These are phyloP conservation scores for Momotus momota DNA, from an alignment of 2,797 vertebrate species.

Conservation along the genomic window DNA sequence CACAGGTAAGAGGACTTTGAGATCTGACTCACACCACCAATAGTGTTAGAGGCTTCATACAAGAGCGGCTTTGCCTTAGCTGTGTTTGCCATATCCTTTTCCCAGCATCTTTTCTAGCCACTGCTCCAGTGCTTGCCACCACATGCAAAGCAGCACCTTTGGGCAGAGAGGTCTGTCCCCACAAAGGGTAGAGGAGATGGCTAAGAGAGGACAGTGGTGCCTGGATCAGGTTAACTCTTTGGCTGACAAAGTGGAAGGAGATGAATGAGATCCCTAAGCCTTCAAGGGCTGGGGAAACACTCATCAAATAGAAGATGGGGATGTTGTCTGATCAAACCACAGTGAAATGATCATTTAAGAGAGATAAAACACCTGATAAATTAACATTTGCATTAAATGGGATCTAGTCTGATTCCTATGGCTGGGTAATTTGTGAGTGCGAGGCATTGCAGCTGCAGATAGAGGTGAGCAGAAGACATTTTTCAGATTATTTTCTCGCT, in stretches of 20 bases:
- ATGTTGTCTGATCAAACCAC: not conserved
- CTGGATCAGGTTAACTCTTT: fast-evolving
- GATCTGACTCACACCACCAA: fast-evolving
- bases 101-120: not conserved
- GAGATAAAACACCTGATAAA: not conserved
- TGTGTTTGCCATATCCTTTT: not conserved
- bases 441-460: fast-evolving
- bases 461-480: not conserved
- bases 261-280: not conserved
- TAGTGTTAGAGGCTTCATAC: fast-evolving
- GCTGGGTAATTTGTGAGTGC: not conserved
- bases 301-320: fast-evolving
- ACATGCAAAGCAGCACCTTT: not conserved
- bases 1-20: not conserved
- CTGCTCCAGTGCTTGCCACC: fast-evolving
- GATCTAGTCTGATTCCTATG: not conserved
- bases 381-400: not conserved
- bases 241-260: not conserved
- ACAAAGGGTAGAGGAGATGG: fast-evolving
- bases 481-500: not conserved
- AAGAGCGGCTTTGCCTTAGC: not conserved
- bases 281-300: not conserved
- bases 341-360: not conserved
- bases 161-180: not conserved
- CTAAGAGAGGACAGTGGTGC: fast-evolving